Percentiles rank a stretch among this genome's conserved stretches.
Conservation (phyloP, 2,113 vertebrate genomes). For the Lophotis ruficrista region DNA sequence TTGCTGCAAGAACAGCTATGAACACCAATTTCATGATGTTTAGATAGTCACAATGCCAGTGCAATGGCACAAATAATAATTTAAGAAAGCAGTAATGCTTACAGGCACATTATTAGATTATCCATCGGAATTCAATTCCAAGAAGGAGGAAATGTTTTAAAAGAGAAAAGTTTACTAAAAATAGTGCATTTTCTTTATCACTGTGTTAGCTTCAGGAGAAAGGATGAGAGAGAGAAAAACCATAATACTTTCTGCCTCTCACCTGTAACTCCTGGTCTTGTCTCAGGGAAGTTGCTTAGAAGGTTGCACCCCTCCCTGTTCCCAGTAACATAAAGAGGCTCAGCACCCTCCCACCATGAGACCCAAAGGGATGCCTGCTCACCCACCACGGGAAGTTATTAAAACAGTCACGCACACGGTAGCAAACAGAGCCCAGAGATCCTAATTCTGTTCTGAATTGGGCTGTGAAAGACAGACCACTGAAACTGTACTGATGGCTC, state of each 20-base stretch:
- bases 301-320: neutral
- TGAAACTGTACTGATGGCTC: neutral
- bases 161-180: neutral
- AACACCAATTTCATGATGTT: neutral
- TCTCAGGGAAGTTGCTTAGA: neutral
- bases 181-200: constrained; percentile 13
- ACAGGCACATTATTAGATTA: neutral
- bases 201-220: neutral
- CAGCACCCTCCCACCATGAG: neutral
- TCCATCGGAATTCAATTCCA: constrained; percentile 13
- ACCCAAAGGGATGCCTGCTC: neutral
- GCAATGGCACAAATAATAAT: neutral
- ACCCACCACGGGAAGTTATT: neutral
- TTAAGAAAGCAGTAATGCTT: neutral
- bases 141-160: neutral
- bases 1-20: neutral
- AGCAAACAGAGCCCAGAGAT: neutral
- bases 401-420: neutral
- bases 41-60: neutral
- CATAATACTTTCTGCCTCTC: neutral
- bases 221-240: neutral
- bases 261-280: neutral
- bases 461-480: neutral
- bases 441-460: neutral
- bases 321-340: neutral